Evolutionary conservation across 2,113 vertebrate species (phyloP).

Genomic region (Microcebus lehilahytsara): DNA sequence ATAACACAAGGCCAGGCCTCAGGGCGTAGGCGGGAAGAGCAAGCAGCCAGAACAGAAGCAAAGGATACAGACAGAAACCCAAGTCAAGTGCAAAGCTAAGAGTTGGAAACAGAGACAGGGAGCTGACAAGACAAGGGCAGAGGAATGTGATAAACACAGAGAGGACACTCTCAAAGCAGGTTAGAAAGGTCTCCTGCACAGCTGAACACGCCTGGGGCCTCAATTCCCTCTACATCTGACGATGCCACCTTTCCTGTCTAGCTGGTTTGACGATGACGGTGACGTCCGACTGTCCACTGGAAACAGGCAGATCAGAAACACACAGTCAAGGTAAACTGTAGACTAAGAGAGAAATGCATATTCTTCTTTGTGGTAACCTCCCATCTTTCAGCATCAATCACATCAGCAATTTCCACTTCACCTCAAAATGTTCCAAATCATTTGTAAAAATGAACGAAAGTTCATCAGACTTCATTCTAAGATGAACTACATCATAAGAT

Average conservation of each 20-base stretch:
- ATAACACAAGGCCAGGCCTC: background rate
- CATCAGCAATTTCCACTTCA: background rate
- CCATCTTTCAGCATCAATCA: background rate
- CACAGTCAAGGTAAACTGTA: background rate
- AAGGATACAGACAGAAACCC: background rate
- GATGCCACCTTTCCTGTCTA: background rate
- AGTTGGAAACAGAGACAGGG: background rate
- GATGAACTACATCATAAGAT: background rate
- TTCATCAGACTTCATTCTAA: background rate
- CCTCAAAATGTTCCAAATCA: background rate
- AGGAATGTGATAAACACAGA: background rate
- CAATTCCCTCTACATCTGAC: background rate
- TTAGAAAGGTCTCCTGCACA: background rate
- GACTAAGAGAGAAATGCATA: background rate
- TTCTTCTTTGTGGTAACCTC: background rate
- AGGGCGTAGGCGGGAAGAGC: background rate
- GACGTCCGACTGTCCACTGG: fast-evolving
- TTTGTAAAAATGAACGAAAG: background rate
- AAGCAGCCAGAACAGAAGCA: background rate
- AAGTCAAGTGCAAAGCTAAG: conserved; percentile 1
- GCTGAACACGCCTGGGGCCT: background rate
- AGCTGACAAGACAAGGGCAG: background rate
- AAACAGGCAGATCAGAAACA: background rate
- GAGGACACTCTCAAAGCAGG: background rate
- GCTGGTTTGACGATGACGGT: fast-evolving